Evolutionary conservation across 2,113 vertebrate species (phyloP), one percentile per base, ranked within the genome.

Genomic region (Monopterus albus): DNA sequence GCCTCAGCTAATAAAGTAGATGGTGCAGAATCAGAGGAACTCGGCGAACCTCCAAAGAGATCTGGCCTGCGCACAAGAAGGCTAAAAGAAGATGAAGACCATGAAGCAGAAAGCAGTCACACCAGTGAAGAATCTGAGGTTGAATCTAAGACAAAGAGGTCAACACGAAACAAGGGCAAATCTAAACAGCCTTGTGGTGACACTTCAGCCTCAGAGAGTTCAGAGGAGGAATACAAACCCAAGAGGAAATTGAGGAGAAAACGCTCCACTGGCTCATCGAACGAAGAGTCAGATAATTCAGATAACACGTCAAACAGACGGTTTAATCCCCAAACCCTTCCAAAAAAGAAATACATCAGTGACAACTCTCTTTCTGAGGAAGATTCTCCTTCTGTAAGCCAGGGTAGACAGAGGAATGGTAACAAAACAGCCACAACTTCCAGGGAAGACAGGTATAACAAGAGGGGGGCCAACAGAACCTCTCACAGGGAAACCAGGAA

Each of bases 281-380:
- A 91, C 0, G 79, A 89, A 42, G 76, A 75, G 45, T 88, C 81
- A 0, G 84, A 85, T 0, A 65, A 80, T 57, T 83, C 85, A 0
- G 87, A 89, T 23, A 73, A 65, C 5, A 1, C 49, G 0, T 78
- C 72, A 7, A 83, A 60, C 13, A 82, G 85, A 45, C 75, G 83
- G 7, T 71, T 40, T 12, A 67, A 52, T 18, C 88, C 92, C 18
- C 67, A 92, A 72, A 72, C 75, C 10, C 78, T 89, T 2, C 86
- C 92, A 6, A 92, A 93, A 82, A 94, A 92, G 85, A 93, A 88
- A 63, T 92, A 93, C 60, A 84, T 83, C 51, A 86, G 82, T 5
- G 90, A 93, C 7, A 90, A 92, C 70, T 90, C 87, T 29, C 50
- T 62, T 18, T 92, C 93, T 0, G 93, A 92, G 53, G 92, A 93